Percentiles rank a stretch among this genome's conserved stretches.
phyloP scores from a whole-genome alignment of 2,113 vertebrate species.

The Phalacrocorax aristotelis region DNA sequence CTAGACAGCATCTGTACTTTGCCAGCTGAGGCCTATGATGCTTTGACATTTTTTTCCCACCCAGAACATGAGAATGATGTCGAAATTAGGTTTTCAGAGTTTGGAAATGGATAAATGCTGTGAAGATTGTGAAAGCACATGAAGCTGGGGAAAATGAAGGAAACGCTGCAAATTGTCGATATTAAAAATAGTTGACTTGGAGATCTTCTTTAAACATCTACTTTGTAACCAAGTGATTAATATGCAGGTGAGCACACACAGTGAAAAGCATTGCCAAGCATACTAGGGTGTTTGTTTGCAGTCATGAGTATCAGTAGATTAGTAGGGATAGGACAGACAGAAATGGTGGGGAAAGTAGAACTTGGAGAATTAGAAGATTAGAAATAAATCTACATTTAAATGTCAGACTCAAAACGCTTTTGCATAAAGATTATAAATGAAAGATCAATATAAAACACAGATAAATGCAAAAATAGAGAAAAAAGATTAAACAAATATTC shows the following conservation, averaged over 20 bases:
- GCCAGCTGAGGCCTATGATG: neutral
- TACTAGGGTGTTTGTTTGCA: neutral
- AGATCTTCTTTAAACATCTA: neutral
- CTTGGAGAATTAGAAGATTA: neutral
- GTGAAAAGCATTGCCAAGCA: neutral
- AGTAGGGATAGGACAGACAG: neutral
- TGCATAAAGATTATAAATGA: neutral
- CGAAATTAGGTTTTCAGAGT: neutral
- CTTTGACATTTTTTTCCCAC: neutral
- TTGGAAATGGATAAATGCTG: neutral
- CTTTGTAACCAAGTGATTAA: neutral
- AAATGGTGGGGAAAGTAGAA: neutral
- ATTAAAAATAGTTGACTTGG: neutral
- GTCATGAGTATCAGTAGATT: neutral
- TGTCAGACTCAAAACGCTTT: neutral
- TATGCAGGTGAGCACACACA: neutral
- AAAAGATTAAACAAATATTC: neutral
- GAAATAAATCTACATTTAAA: neutral
- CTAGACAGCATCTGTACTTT: neutral
- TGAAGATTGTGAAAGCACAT: neutral
- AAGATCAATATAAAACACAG: neutral
- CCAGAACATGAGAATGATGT: neutral
- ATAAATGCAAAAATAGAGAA: neutral
- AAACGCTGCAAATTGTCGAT: neutral
- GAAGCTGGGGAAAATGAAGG: neutral